Conservation (phyloP, 2,797 vertebrate species). For the Ispidina lecontei region DNA sequence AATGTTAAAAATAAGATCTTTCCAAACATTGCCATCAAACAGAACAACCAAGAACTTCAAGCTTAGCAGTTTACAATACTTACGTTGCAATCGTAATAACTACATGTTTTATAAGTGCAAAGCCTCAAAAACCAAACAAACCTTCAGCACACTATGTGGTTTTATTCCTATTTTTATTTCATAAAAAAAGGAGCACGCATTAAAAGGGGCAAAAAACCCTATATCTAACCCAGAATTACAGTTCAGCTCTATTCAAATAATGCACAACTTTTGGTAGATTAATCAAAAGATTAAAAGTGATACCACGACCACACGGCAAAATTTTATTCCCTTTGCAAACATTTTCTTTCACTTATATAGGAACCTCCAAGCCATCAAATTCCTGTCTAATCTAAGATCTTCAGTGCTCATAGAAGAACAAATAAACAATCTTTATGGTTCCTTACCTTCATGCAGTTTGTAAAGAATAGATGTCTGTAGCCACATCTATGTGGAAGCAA, state of each 20-base stretch:
- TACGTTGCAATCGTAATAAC: not conserved
- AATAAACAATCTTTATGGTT: not conserved
- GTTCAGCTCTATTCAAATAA: not conserved
- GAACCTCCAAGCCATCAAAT: not conserved
- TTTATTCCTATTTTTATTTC: not conserved
- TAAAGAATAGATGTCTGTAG: not conserved
- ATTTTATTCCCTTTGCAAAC: not conserved
- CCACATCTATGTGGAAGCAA: not conserved
- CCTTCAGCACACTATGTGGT: too few relatives aligned
- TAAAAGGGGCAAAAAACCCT: not conserved
- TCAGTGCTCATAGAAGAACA: not conserved
- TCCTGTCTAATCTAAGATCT: not conserved
- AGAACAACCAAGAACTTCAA: not conserved
- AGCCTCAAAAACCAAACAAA: not conserved
- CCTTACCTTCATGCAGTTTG: not conserved
- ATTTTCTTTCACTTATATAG: not conserved
- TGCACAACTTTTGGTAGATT: accelerated
- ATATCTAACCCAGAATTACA: not conserved
- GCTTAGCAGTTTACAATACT: not conserved
- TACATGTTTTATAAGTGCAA: not conserved
- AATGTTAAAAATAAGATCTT: not conserved
- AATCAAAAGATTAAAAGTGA: not conserved
- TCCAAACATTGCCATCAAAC: not conserved
- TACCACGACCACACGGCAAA: not conserved
- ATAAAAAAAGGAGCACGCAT: not conserved